These are phyloP conservation scores for Aleiodes testaceus DNA, from an alignment of 2,888 invertebrate genomes.

Conservation along the genomic window DNA sequence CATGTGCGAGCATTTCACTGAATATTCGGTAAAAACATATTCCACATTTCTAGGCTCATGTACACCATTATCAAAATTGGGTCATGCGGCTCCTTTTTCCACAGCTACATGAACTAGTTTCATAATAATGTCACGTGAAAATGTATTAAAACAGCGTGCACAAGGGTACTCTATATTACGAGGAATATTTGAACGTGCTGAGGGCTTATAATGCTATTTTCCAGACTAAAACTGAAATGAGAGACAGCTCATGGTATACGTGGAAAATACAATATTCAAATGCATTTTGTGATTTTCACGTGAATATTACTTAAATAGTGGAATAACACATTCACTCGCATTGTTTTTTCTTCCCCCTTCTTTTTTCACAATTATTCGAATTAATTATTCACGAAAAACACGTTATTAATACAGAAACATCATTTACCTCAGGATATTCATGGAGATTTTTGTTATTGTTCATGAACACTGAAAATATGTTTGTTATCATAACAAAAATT, in stretches of 20 bases:
- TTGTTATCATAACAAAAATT: too few species aligned
- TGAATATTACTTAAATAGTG: too few species aligned
- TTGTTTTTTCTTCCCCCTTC: too few species aligned
- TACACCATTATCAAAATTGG: slow-evolving; percentile 4
- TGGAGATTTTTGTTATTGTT: too few species aligned
- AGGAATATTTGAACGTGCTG: slow-evolving; percentile 48
- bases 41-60: slow-evolving; percentile 2
- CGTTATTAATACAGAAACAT: too few species aligned
- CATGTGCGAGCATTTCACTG: slow-evolving; percentile 46
- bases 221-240: neutral
- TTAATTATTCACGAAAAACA: too few species aligned
- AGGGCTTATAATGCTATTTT: slow-evolving; percentile 57
- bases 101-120: slow-evolving; percentile 1
- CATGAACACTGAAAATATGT: too few species aligned
- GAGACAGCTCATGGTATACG: neutral
- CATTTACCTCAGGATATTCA: too few species aligned
- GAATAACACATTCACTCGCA: too few species aligned
- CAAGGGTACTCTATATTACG: neutral
- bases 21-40: slow-evolving; percentile 19
- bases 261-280: too few species aligned
- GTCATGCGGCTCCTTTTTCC: slow-evolving; percentile 13
- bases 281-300: too few species aligned
- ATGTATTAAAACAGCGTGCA: slow-evolving; percentile 14
- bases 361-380: too few species aligned
- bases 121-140: slow-evolving; percentile 17